Conservation (phyloP, 2,113 vertebrate species). For the Nothobranchius kuhntae region DNA sequence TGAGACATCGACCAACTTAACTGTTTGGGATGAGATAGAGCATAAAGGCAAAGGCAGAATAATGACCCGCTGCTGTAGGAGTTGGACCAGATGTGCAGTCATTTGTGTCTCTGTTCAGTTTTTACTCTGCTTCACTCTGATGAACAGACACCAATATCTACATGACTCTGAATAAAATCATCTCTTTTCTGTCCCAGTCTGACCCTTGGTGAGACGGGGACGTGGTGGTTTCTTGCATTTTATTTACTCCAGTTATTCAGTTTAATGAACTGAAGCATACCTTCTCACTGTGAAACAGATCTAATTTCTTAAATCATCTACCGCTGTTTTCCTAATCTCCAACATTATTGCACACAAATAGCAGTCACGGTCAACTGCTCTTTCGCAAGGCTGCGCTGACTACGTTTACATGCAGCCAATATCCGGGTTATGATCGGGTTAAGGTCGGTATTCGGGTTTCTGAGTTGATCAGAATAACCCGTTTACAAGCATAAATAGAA, state of each 20-base stretch:
- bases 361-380: constrained; percentile 64
- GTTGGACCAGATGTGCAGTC: constrained; percentile 24
- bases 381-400: constrained; percentile 35
- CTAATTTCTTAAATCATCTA: not conserved
- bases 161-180: constrained; percentile 31
- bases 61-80: constrained; percentile 35
- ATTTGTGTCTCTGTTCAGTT: constrained; percentile 35
- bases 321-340: constrained; percentile 51
- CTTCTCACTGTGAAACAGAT: not conserved
- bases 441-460: too few species aligned
- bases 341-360: constrained; percentile 53
- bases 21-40: constrained; percentile 50
- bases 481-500: too few species aligned
- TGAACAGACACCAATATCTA: constrained; percentile 21
- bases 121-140: constrained; percentile 13
- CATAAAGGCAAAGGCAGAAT: constrained; percentile 52
- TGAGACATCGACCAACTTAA: constrained; percentile 41
- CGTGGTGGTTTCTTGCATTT: too few species aligned
- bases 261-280: too few species aligned
- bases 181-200: constrained; percentile 20
- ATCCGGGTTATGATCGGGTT: too few species aligned
- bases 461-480: too few species aligned
- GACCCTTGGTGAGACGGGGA: constrained; percentile 11
- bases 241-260: too few species aligned
- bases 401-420: too few species aligned